Conservation (phyloP, 2,888 invertebrate species). For the Matsumyia berberina region DNA sequence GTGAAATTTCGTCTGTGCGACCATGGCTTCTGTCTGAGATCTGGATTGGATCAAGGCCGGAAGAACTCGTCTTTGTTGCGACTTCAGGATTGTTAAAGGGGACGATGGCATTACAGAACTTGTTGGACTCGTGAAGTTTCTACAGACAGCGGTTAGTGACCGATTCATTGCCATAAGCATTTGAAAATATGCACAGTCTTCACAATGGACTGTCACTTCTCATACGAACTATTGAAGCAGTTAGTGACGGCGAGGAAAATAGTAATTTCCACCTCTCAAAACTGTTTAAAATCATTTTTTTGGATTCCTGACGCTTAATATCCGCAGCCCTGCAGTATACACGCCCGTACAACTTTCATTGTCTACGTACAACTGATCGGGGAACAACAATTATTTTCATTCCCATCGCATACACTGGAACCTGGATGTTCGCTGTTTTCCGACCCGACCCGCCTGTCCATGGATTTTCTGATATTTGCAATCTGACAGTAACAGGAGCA, state of each 20-base stretch:
- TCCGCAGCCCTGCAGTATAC: constrained; percentile 51
- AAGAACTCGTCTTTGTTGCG: no score
- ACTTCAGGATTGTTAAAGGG: no score
- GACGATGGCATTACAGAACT: no score
- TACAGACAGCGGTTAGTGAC: no score
- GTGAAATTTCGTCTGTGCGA: no score
- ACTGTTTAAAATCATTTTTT: constrained; percentile 36
- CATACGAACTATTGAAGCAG: no score
- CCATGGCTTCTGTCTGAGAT: no score
- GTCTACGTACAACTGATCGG: constrained; percentile 10
- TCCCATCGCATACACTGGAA: background rate
- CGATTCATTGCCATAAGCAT: no score
- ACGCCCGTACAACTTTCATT: constrained; percentile 4
- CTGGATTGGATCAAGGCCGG: no score
- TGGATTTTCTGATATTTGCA: constrained; percentile 8
- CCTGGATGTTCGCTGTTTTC: background rate
- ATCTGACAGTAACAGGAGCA: constrained; percentile 20
- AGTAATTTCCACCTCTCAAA: constrained; percentile 24
- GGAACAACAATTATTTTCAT: background rate
- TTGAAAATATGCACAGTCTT: no score
- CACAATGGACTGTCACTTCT: no score
- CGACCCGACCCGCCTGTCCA: background rate
- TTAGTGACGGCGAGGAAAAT: background rate
- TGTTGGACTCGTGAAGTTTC: no score
- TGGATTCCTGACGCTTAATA: constrained; percentile 60